Base-by-base conservation (phyloP, 2,888 invertebrate genomes). In the Halictus ligatus region DNA sequence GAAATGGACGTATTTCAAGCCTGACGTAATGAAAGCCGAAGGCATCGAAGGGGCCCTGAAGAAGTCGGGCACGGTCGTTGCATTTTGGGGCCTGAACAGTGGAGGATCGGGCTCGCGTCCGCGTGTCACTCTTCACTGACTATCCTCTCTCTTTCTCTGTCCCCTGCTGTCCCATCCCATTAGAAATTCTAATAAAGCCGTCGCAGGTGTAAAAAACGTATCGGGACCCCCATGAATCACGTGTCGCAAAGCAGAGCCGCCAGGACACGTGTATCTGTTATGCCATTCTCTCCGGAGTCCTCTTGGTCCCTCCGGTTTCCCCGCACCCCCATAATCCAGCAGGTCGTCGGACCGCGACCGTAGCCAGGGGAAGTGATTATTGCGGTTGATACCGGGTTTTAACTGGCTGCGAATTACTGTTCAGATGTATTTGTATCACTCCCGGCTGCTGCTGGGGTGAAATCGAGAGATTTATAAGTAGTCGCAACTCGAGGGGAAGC, bases 111-210 rank as follows among this genome's bases (percentile, higher is more conserved):
- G 58, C 92, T 92, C 86, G 86, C 88, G 87, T 77, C 91, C 90
- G 91, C 91, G 92, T 92, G 92, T 93, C 93, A 92, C 91, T 93
- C 92, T 93, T 92, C 92, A 21, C 80, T 78, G 88, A 88, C 86
- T 90, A 18, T 89, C 78, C 35, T 89, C 81, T 12, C 67, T 29
- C 43, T 71, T 35, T 48, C 74, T 54, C 46, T 7, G 25, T 12
- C 64, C 58, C 50, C 74, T 72, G n/a, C 58, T 6, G 67, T 75
- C 78, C 81, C 64, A 73, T 60, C 91, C 90, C 92, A 95, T 95
- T 93, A 94, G 94, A 95, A 95, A 93, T 95, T 95, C 94, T 94
- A 95, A 95, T 95, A 94, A 94, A 94, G 93, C 92, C 93, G 93
- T 94, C 91, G 92, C 90, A 92, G 91, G 92, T 93, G 94, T 93